Evolutionary conservation across 92 coral and sea anemone species (phyloP), one percentile per base, ranked within the genome.

Genomic region (Actinernus sp.): DNA sequence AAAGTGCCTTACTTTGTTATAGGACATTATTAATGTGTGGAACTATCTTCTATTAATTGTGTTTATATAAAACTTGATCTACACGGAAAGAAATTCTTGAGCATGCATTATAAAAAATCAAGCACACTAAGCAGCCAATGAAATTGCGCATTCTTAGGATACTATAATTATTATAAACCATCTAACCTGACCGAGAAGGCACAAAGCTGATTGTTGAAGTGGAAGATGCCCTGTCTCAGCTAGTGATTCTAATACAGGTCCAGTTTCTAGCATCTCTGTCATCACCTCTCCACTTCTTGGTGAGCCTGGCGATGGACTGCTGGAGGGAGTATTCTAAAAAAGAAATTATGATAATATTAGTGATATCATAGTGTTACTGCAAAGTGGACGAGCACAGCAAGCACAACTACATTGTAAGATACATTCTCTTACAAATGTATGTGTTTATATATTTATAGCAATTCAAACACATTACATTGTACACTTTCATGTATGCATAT

Each of bases 141-240:
- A n/a, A n/a, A n/a, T n/a, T n/a, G n/a, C n/a, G n/a, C n/a, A n/a
- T n/a, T n/a, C n/a, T n/a, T n/a, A n/a, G n/a, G 55, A 31, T 34
- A 30, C n/a, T n/a, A 57, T 10, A 38, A 18, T 19, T 13, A 61
- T 32, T 9, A n/a, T n/a, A n/a, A n/a, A n/a, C n/a, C n/a, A n/a
- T n/a, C n/a, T 2, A 32, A 88, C 94, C 94, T 88, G 91, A 66
- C 58, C 65, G 10, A 88, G 68, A 17, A 88, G 70, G 49, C 54
- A 66, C 20, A 73, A 69, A 8, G 90, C 90, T 20, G 94, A 88
- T 50, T 49, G 76, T 23, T 70, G 90, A 0, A 88, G 86, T 8
- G 94, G 79, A 23, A 88, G 31, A 45, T 80, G 71, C 50, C 89
- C 81, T n/a, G 86, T 49, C 8, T 65, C 83, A 14, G 73, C 23